phyloP scores from a whole-genome alignment of 92 coral and sea anemone genomes.

The Heteractis magnifica region DNA sequence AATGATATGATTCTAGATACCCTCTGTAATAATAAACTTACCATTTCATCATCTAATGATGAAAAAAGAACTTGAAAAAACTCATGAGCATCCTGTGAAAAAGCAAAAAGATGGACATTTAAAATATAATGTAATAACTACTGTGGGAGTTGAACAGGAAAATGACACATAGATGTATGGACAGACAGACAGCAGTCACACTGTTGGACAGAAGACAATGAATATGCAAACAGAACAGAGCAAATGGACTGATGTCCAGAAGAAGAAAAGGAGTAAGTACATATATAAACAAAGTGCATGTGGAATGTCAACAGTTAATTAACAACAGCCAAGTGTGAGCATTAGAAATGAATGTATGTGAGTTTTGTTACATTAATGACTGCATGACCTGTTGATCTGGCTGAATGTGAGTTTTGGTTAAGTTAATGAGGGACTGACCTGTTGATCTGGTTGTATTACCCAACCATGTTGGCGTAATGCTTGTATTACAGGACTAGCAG shows the following conservation, averaged over 20 bases:
- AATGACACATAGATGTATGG: neutral
- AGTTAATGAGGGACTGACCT: conserved; percentile 40
- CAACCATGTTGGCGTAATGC: conserved; percentile 87
- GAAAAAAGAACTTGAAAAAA: conserved; percentile 92
- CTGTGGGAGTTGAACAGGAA: neutral
- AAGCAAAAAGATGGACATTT: neutral
- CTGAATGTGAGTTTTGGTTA: neutral
- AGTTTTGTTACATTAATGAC: neutral
- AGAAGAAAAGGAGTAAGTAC: no score
- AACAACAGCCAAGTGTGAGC: no score
- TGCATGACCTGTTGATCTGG: conserved; percentile 80
- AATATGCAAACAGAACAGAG: no score
- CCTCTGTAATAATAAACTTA: conserved; percentile 15
- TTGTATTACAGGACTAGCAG: conserved; percentile 63
- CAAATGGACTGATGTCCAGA: no score
- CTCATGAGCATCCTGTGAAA: conserved; percentile 93
- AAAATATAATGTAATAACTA: neutral
- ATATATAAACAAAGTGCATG: no score
- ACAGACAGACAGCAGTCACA: no score
- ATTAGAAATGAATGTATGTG: no score
- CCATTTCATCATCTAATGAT: conserved; percentile 88
- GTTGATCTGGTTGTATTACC: conserved; percentile 88
- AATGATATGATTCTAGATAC: neutral
- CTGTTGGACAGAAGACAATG: neutral
- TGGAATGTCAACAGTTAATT: no score